A percentile compares a stretch with the other conserved stretches of the same genome.
Conservation (phyloP, 1,140 invertebrate genomes). For the Chrysopa pallens region DNA sequence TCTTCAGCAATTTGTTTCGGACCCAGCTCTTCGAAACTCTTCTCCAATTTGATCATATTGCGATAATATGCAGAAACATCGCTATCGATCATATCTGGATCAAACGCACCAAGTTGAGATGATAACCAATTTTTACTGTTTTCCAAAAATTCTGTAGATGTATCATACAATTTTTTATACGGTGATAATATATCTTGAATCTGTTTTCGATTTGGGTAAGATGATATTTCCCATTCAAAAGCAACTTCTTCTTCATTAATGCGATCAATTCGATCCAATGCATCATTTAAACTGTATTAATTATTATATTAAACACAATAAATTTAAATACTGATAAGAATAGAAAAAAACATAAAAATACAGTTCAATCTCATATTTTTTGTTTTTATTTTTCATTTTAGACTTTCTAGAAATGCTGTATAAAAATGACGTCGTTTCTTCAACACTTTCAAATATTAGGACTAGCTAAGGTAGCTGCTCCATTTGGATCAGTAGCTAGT, state of each 20-base stretch:
- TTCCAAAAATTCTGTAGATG: slow-evolving; percentile 64
- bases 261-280: slow-evolving; percentile 65
- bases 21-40: slow-evolving; percentile 46
- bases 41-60: slow-evolving; percentile 75
- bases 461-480: too few relatives aligned
- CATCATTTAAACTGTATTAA: slow-evolving; percentile 33
- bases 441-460: too few relatives aligned
- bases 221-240: slow-evolving; percentile 76
- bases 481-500: too few relatives aligned
- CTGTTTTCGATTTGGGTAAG: slow-evolving; percentile 69
- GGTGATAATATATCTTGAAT: slow-evolving; percentile 58
- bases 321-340: too few relatives aligned
- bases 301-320: too few relatives aligned
- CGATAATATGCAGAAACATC: slow-evolving; percentile 67
- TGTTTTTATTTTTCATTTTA: too few relatives aligned
- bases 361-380: too few relatives aligned
- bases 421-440: too few relatives aligned
- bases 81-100: slow-evolving; percentile 76
- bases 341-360: too few relatives aligned
- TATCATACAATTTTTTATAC: slow-evolving; percentile 79
- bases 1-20: slow-evolving; percentile 38
- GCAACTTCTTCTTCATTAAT: slow-evolving; percentile 86
- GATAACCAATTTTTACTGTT: slow-evolving; percentile 73
- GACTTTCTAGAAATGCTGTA: too few relatives aligned
- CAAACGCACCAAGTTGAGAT: slow-evolving; percentile 62